Evolutionary conservation across 2,797 vertebrate species (phyloP).

Genomic region (Eremophila alpestris): DNA sequence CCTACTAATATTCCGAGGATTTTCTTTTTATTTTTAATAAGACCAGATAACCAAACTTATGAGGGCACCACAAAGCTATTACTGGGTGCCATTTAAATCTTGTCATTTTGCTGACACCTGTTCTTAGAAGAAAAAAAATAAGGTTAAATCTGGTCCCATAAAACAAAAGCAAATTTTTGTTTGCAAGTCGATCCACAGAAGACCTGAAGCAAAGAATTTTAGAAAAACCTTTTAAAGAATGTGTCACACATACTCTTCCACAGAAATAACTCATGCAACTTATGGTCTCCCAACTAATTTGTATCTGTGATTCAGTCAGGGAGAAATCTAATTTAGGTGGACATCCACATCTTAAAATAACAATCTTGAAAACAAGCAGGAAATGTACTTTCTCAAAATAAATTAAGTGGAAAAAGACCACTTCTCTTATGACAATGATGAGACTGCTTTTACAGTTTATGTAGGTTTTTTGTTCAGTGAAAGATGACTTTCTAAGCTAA

Average conservation of each 20-base stretch:
- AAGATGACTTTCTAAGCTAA: constrained; percentile 8
- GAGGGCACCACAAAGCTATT: neutral
- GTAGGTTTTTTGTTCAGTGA: neutral
- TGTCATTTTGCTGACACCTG: neutral
- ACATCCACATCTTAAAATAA: neutral
- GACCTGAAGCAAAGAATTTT: neutral
- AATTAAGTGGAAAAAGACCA: neutral
- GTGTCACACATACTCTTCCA: neutral
- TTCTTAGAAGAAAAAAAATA: neutral
- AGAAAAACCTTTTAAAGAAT: neutral
- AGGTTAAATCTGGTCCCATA: neutral
- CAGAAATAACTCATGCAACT: neutral
- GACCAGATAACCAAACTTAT: neutral
- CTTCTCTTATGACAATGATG: neutral
- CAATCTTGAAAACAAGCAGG: neutral
- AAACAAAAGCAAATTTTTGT: neutral
- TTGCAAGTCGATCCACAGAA: neutral
- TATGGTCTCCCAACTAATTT: neutral
- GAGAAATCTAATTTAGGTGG: neutral
- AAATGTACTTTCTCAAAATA: neutral
- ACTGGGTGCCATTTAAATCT: neutral
- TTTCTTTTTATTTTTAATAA: neutral
- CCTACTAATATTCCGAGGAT: neutral
- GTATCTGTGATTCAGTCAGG: neutral
- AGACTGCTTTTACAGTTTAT: neutral